phyloP scores from a whole-genome alignment of 2,797 vertebrate genomes.

The Sebastes hopkinsi region DNA sequence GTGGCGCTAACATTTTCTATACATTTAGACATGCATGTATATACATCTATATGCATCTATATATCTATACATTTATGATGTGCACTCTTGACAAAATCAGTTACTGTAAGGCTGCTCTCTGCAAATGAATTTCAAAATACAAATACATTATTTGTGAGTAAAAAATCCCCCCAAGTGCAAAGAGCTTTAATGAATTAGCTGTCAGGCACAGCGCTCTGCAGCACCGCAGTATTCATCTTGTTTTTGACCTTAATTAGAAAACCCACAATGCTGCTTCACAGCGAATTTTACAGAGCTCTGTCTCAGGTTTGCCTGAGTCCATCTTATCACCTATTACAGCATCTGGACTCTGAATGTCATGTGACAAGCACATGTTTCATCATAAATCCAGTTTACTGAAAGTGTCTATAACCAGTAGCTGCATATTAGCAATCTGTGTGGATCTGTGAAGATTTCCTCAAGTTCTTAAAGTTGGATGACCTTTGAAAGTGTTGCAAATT shows the following conservation, averaged over 20 bases:
- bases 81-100: not conserved
- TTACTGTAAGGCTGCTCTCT: not conserved
- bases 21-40: not conserved
- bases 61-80: not conserved
- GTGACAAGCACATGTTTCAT: not conserved
- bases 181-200: not conserved
- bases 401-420: not conserved
- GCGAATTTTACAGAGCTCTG: not conserved
- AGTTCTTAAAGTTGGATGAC: not conserved
- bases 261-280: not conserved
- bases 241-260: conserved; percentile 1
- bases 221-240: not conserved
- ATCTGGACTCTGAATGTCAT: not conserved
- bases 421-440: not conserved
- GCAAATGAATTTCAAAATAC: no score
- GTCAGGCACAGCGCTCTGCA: not conserved
- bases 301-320: not conserved
- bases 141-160: not conserved
- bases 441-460: not conserved
- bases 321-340: not conserved
- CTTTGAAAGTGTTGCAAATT: not conserved
- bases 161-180: not conserved
- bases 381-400: not conserved
- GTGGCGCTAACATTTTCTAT: not conserved
- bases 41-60: no score